These are phyloP conservation scores for Triplophysa siluroides DNA, from an alignment of 2,113 vertebrate species.

Conservation along the genomic window DNA sequence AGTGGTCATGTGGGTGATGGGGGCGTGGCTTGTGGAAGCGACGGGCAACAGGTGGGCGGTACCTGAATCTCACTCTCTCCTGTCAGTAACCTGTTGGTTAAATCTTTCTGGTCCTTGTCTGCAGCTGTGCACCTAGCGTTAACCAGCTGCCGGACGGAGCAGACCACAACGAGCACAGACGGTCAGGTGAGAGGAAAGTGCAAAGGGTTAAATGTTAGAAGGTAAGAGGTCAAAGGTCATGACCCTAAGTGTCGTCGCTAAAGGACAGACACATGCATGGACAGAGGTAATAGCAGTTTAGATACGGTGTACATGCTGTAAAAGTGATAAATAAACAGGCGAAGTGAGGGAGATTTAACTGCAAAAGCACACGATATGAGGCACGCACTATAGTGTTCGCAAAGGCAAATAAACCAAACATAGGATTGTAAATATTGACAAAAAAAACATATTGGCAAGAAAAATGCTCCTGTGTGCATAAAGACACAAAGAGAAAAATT, in stretches of 20 bases:
- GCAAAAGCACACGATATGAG: background rate
- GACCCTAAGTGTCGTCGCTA: slow-evolving; percentile 54
- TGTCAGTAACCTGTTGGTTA: slow-evolving; percentile 99
- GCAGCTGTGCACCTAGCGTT: slow-evolving; percentile 93
- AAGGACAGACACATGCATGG: slow-evolving; percentile 63
- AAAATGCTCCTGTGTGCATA: background rate
- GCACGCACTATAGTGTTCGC: background rate
- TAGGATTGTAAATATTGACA: background rate
- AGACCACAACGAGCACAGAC: slow-evolving; percentile 58
- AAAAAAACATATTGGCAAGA: background rate
- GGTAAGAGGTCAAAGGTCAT: slow-evolving; percentile 61
- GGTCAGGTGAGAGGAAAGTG: slow-evolving; percentile 45
- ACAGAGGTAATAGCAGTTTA: slow-evolving; percentile 22
- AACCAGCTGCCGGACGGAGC: slow-evolving; percentile 92
- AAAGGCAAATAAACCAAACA: background rate
- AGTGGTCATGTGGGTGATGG: slow-evolving; percentile 70
- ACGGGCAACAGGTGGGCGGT: slow-evolving; percentile 74
- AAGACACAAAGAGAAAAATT: background rate
- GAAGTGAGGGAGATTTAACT: slow-evolving; percentile 43
- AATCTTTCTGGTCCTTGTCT: slow-evolving; percentile 99
- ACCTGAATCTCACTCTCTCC: slow-evolving; percentile 98
- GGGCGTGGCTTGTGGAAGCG: slow-evolving; percentile 64
- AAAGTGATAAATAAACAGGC: slow-evolving; percentile 12
- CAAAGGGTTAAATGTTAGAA: slow-evolving; percentile 40
- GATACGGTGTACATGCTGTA: slow-evolving; percentile 10